These are phyloP conservation scores for Elgaria multicarinata DNA, from an alignment of 2,113 vertebrate genomes.

Conservation along the genomic window DNA sequence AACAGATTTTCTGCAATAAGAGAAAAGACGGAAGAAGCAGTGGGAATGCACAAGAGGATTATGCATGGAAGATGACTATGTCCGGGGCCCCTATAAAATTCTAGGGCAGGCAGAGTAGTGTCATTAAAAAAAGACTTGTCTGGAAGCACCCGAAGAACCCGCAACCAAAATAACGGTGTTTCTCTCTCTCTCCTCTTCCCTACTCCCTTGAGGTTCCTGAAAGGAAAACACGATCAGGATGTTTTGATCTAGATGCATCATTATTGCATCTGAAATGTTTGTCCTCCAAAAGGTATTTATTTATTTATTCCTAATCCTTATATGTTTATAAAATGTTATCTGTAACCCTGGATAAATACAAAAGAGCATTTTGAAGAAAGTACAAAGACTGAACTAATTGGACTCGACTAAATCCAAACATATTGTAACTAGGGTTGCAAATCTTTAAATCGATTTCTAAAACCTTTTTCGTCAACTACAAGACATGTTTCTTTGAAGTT, in stretches of 20 bases:
- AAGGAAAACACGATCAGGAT: conserved; percentile 93
- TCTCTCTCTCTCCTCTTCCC: conserved; percentile 41
- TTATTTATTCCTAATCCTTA: neutral
- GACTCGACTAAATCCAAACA: neutral
- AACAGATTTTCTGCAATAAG: too few relatives aligned
- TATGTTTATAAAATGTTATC: neutral
- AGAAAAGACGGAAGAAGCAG: too few relatives aligned
- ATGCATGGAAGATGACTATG: too few relatives aligned
- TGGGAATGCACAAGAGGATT: too few relatives aligned
- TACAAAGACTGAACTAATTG: conserved; percentile 15
- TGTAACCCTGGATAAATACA: neutral
- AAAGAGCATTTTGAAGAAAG: neutral
- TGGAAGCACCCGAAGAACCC: neutral
- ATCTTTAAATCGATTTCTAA: neutral
- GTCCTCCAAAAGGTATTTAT: conserved; percentile 89
- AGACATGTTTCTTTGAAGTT: neutral
- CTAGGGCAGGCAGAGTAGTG: too few relatives aligned
- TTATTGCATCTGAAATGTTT: conserved; percentile 88
- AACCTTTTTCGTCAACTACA: neutral
- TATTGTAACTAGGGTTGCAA: neutral
- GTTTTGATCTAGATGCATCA: conserved; percentile 95
- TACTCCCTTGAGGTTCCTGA: conserved; percentile 90
- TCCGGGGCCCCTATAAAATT: too few relatives aligned
- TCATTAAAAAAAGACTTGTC: too few relatives aligned
- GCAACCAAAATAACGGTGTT: neutral